Base-by-base conservation (phyloP, 2,888 invertebrate genomes). In the Agrypnus murinus region DNA sequence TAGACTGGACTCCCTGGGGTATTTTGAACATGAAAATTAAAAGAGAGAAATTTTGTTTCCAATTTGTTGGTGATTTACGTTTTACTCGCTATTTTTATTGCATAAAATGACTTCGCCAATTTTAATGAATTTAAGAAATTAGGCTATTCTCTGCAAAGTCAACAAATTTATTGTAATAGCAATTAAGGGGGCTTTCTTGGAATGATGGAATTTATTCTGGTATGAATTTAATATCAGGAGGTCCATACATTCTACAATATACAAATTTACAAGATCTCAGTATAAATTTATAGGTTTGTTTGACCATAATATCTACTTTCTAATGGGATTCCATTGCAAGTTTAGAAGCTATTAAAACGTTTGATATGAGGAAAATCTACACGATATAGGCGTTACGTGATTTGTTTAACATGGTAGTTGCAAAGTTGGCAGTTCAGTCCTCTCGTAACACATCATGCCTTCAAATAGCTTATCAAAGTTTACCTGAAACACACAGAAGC, bases 401-500 rank as follows among this genome's bases (percentile, higher is more conserved):
- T 68, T 68, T 68, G 63, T 68, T 63, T 62, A 57, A 38, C 50
- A 45, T 46, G 36, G 34, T 62, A 67, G 67, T 36, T 55, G 15
- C 55, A 55, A 55, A 55, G 57, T 68, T 62, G 62, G 63, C 19
- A 55, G 32, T 55, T 62, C 40, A 14, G 15, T 48, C 40, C 10
- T 55, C 36, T 53, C 31, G 25, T 46, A 55, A 63, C 36, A 45
- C 57, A 55, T 55, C 40, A 55, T 64, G 50, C 17, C 57, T 57
- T 50, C 36, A 62, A 46, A 63, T 68, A 68, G 46, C 68, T 62
- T 68, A 63, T 55, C 46, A 25, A 68, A 62, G 63, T 68, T 68
- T 68, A 68, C 68, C 63, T 68, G 62, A 36, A 68, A 65, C 57
- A 68, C 63, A 63, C 19, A 60, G 50, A 55, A 55, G 46, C 68